Conservation (phyloP, 1,140 invertebrate species). For the Scaptomyza hsui region DNA sequence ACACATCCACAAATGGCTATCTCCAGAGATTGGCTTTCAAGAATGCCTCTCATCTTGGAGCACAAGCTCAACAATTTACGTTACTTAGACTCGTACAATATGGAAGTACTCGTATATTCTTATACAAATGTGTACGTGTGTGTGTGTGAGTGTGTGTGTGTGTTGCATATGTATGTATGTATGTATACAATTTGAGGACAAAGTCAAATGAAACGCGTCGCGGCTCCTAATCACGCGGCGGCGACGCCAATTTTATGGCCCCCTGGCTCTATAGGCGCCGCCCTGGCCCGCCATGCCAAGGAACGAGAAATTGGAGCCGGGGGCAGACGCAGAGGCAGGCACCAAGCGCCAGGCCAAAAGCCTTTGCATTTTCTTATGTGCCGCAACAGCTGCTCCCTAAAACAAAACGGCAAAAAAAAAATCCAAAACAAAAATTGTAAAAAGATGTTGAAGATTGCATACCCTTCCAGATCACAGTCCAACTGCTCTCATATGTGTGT, state of each 20-base stretch:
- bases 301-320: slow-evolving; percentile 31
- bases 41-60: slow-evolving; percentile 31
- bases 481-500: too few relatives aligned
- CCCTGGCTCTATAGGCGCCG: slow-evolving; percentile 33
- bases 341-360: slow-evolving; percentile 21
- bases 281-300: slow-evolving; percentile 44
- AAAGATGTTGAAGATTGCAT: not conserved
- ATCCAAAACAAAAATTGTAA: not conserved
- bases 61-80: slow-evolving; percentile 32
- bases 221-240: slow-evolving; percentile 62
- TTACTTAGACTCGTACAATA: slow-evolving; percentile 25
- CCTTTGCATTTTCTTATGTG: slow-evolving; percentile 51
- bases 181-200: slow-evolving; percentile 46
- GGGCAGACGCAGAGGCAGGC: slow-evolving; percentile 13
- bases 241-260: slow-evolving; percentile 57
- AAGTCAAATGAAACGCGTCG: slow-evolving; percentile 62
- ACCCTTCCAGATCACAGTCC: too few relatives aligned
- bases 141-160: slow-evolving; percentile 15
- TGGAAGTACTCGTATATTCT: slow-evolving; percentile 16
- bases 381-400: slow-evolving; percentile 65
- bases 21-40: slow-evolving; percentile 49
- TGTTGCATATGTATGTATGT: slow-evolving; percentile 18
- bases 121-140: slow-evolving; percentile 5
- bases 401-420: slow-evolving; percentile 8
- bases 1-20: slow-evolving; percentile 44